Evolutionary conservation across 2,888 invertebrate species (phyloP).

Genomic region (Conomelus anceps): DNA sequence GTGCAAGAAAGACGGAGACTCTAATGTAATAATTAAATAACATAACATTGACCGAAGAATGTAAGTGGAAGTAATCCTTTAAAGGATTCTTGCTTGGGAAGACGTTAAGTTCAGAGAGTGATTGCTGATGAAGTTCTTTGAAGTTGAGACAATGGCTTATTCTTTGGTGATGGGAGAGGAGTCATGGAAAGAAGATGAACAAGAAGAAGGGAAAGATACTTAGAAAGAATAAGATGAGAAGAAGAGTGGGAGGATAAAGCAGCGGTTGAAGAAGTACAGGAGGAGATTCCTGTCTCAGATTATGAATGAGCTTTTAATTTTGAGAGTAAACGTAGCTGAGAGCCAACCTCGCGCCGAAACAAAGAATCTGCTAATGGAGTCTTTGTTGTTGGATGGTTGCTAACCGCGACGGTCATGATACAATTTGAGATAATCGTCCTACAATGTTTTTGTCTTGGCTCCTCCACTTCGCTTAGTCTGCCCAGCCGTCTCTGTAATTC

Average conservation of each 20-base stretch:
- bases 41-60: neutral
- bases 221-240: constrained; percentile 24
- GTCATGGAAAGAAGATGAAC: neutral
- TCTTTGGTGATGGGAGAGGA: neutral
- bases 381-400: neutral
- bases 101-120: no score
- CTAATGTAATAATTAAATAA: neutral
- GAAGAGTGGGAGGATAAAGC: constrained; percentile 24
- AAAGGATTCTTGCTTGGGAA: neutral
- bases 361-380: neutral
- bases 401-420: neutral
- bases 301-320: neutral
- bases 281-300: neutral
- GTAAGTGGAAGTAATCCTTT: neutral
- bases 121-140: neutral
- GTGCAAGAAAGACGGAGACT: neutral
- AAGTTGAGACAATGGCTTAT: neutral
- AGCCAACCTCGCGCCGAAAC: neutral
- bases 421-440: neutral
- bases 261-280: neutral
- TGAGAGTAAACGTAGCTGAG: neutral
- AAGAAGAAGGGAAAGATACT: constrained; percentile 2
- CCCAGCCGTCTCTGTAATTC: neutral
- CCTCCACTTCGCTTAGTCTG: no score
- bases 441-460: neutral